phyloP scores from a whole-genome alignment of 2,113 vertebrate species.

The Prunella himalayana region DNA sequence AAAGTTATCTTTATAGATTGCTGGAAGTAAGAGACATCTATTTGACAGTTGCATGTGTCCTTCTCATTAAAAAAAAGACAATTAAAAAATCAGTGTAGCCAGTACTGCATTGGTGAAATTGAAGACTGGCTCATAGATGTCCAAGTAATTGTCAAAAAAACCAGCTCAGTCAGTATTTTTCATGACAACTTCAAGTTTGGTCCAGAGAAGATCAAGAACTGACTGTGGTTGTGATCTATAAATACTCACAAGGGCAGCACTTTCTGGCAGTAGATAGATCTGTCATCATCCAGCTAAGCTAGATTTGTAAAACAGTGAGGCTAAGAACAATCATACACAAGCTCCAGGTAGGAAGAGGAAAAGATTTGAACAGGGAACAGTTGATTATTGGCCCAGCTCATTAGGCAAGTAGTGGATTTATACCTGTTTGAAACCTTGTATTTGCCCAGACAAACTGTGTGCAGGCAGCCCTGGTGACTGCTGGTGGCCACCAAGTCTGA shows the following conservation, averaged over 20 bases:
- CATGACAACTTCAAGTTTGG: neutral
- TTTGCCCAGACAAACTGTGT: neutral
- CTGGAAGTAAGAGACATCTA: neutral
- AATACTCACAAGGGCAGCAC: neutral
- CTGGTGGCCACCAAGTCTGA: neutral
- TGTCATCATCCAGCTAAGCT: neutral
- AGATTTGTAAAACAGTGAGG: neutral
- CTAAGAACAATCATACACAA: neutral
- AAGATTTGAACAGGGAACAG: neutral
- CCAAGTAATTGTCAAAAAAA: constrained; percentile 18
- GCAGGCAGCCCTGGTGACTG: neutral
- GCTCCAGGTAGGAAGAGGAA: neutral
- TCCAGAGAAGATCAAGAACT: constrained; percentile 20
- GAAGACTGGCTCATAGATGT: neutral
- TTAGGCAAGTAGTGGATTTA: neutral
- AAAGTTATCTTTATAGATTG: neutral
- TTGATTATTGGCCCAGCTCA: neutral
- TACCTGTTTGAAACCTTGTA: neutral
- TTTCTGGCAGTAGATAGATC: neutral
- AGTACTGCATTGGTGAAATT: neutral
- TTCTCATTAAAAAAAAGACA: neutral
- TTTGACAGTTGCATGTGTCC: neutral
- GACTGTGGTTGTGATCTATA: neutral
- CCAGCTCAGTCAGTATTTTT: neutral
- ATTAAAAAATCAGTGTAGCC: neutral